These are phyloP conservation scores for Epinotia ramella DNA, from an alignment of 2,888 invertebrate species.

Conservation along the genomic window DNA sequence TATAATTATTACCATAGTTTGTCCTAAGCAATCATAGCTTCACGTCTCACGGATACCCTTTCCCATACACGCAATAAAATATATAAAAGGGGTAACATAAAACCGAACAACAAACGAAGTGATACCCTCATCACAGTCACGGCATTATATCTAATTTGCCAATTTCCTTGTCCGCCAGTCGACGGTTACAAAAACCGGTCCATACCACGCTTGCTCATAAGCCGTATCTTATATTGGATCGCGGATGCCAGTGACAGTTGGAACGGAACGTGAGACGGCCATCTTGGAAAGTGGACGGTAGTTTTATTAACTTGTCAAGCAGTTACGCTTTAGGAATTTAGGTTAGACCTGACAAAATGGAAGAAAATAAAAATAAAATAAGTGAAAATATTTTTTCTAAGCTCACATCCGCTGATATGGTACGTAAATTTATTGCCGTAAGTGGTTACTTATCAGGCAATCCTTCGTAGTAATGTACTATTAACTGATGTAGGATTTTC, in stretches of 20 bases:
- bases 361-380: too few relatives aligned
- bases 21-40: background rate
- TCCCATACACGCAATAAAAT: conserved; percentile 3
- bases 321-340: too few relatives aligned
- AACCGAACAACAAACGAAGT: conserved; percentile 10
- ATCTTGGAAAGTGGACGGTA: conserved; percentile 15
- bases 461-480: too few relatives aligned
- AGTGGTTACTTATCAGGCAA: too few relatives aligned
- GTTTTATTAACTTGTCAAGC: conserved; percentile 35
- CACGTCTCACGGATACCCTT: conserved; percentile 1
- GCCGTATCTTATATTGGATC: conserved; percentile 43
- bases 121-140: conserved; percentile 38
- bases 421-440: too few relatives aligned
- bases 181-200: conserved; percentile 26
- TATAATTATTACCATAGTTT: background rate
- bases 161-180: conserved; percentile 43
- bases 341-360: too few relatives aligned
- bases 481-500: too few relatives aligned
- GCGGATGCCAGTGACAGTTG: conserved; percentile 33
- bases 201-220: conserved; percentile 21
- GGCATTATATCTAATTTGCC: conserved; percentile 37
- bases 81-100: background rate
- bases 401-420: too few relatives aligned
- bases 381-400: too few relatives aligned
- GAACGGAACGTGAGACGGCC: conserved; percentile 23